A percentile compares a stretch with the other conserved stretches of the same genome.
These are phyloP conservation scores for Caenorhabditis briggsae DNA, from an alignment of 1,140 invertebrate genomes.

Conservation along the genomic window DNA sequence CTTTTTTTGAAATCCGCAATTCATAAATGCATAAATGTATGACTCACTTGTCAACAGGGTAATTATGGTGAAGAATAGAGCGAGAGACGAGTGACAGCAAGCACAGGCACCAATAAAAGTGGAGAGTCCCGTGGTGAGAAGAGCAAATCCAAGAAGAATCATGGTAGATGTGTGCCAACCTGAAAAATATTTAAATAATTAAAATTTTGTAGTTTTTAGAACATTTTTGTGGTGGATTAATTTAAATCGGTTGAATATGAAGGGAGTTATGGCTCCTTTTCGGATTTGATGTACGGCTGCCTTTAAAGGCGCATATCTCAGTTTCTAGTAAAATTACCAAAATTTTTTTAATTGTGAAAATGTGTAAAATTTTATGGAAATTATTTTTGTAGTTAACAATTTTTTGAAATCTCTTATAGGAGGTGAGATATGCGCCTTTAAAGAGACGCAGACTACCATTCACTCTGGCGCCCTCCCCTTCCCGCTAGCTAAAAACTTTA, in stretches of 20 bases:
- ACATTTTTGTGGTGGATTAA: too few species aligned
- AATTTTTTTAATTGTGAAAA: too few species aligned
- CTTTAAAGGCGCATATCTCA: too few species aligned
- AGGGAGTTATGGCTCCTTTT: neutral
- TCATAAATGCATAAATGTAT: neutral
- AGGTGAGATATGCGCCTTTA: too few species aligned
- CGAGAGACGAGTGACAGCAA: slow-evolving; percentile 75
- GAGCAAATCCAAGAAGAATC: slow-evolving; percentile 73
- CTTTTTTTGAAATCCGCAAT: neutral
- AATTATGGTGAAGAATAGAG: slow-evolving; percentile 73
- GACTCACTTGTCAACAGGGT: slow-evolving; percentile 74
- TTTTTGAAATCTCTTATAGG: too few species aligned
- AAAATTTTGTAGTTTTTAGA: neutral
- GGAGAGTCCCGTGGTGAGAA: slow-evolving; percentile 74
- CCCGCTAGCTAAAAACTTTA: neutral
- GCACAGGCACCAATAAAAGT: slow-evolving; percentile 74
- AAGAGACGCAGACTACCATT: too few species aligned
- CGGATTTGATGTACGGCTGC: neutral
- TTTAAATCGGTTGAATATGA: neutral
- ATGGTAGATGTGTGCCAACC: slow-evolving; percentile 77
- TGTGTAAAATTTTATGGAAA: too few species aligned
- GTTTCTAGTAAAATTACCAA: too few species aligned
- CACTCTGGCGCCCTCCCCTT: too few species aligned
- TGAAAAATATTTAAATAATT: slow-evolving; percentile 55
- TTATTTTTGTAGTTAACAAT: too few species aligned